A percentile compares a stretch with the other conserved stretches of the same genome.
phyloP scores from a whole-genome alignment of 1,140 invertebrate genomes.

The Helicorthomorpha holstii region DNA sequence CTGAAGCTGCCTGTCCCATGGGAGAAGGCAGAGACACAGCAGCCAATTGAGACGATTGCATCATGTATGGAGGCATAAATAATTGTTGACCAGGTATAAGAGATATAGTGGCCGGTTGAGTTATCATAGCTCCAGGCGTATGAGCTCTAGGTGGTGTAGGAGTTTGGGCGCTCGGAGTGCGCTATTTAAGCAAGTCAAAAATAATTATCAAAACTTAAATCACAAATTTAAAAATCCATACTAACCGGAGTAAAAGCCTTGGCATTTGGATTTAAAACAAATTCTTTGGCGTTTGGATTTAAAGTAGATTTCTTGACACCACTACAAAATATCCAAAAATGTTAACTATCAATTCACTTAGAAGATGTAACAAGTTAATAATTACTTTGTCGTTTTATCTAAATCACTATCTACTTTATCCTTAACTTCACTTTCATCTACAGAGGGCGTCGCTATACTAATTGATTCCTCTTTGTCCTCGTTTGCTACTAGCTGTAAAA shows the following conservation, averaged over 20 bases:
- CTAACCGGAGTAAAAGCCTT: constrained; percentile 71
- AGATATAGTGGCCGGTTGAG: constrained; percentile 6
- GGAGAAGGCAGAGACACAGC: constrained; percentile 23
- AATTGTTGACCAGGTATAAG: constrained; percentile 1
- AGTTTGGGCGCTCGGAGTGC: constrained; percentile 37
- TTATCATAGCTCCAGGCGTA: constrained; percentile 35
- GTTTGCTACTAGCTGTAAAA: too few species aligned
- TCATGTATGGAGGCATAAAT: constrained; percentile 3
- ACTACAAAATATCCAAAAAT: constrained; percentile 6
- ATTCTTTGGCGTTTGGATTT: constrained; percentile 77
- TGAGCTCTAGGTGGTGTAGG: constrained; percentile 53
- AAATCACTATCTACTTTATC: constrained; percentile 7
- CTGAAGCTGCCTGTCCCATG: constrained; percentile 24
- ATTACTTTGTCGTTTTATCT: constrained; percentile 5
- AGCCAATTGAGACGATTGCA: constrained; percentile 1
- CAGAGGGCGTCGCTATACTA: background rate
- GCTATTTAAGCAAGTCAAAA: constrained; percentile 22
- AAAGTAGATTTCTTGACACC: constrained; percentile 57
- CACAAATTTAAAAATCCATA: constrained; percentile 10
- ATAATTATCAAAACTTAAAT: constrained; percentile 8
- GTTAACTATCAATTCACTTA: background rate
- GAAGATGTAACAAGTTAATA: background rate
- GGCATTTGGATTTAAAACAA: constrained; percentile 59
- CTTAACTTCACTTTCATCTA: constrained; percentile 4
- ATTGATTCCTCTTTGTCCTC: too few species aligned